Evolutionary conservation across 2,888 invertebrate genomes (phyloP), one percentile per base, ranked within the genome.

Genomic region (Dorcus parallelipipedus): DNA sequence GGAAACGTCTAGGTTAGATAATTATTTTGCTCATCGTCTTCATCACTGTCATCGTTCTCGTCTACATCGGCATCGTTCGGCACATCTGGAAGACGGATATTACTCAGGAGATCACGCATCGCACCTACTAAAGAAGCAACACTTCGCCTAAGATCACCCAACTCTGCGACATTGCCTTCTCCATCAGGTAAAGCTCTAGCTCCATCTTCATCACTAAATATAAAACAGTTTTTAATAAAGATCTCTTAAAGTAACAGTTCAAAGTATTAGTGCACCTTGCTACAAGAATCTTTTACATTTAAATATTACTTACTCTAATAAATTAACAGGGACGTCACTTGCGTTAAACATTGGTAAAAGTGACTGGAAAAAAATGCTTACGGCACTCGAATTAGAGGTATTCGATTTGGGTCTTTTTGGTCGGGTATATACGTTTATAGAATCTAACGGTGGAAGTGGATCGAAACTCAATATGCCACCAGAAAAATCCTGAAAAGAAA

Each of bases 401-500:
- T 71, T 62, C 42, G 67, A 38, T 33, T 68, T 66, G 8, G 73
- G 72, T 56, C 74, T 72, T 65, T 73, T 73, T 33, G 81, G 79
- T 63, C 85, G 83, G 50, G 84, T 82, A 75, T 93, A 93, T 58
- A 87, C 82, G 69, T 88, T 85, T 33, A 91, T 83, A 0, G 89
- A 85, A 76, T 93, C 89, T 42, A 79, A 68, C 1, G 93, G 93
- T 10, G 93, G 93, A 59, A 92, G 77, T 4, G 92, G 92, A 78
- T 93, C 92, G 71, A 89, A 88, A 61, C 86, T 86, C 70, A 91
- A 80, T 52, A 91, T 83, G n/a, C 85, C 80, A 10, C 81, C 81
- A 60, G 80, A 79, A 43, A 69, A 67, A 53, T 78, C 76, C 78
- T 78, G 56, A 33, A 71, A 63, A 50, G 53, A 33, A 33, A 33